Evolutionary conservation across 2,888 invertebrate species (phyloP).

Genomic region (Leptothorax acervorum): DNA sequence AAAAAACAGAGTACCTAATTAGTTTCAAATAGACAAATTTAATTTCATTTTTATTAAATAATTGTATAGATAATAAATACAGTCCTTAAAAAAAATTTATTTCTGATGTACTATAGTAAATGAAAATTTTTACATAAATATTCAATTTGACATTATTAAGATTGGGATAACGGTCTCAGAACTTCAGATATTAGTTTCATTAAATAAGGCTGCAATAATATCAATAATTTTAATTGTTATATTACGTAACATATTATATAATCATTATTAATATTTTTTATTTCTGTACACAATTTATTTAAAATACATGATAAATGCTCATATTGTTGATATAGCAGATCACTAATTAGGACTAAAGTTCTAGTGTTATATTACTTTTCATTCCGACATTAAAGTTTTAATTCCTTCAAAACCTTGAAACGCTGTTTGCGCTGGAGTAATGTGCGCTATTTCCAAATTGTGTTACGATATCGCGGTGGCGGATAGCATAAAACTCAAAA

Average conservation of each 20-base stretch:
- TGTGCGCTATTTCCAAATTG: constrained; percentile 2
- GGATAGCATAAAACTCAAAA: constrained; percentile 36
- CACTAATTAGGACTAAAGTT: background rate
- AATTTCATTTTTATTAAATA: background rate
- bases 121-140: background rate
- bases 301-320: background rate
- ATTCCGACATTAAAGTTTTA: constrained; percentile 20
- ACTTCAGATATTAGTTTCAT: background rate
- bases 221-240: constrained; percentile 1
- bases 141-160: background rate
- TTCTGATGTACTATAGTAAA: background rate
- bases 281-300: background rate
- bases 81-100: background rate
- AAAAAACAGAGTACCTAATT: background rate
- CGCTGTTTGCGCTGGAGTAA: background rate
- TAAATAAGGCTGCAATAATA: background rate
- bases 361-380: background rate
- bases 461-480: background rate
- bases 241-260: background rate
- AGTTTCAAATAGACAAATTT: background rate
- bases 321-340: background rate
- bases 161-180: background rate
- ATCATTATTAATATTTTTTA: background rate
- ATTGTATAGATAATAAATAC: background rate
- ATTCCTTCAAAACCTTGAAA: constrained; percentile 16